Base-by-base conservation (phyloP, 2,888 invertebrate species). In the Melanargia galathea region DNA sequence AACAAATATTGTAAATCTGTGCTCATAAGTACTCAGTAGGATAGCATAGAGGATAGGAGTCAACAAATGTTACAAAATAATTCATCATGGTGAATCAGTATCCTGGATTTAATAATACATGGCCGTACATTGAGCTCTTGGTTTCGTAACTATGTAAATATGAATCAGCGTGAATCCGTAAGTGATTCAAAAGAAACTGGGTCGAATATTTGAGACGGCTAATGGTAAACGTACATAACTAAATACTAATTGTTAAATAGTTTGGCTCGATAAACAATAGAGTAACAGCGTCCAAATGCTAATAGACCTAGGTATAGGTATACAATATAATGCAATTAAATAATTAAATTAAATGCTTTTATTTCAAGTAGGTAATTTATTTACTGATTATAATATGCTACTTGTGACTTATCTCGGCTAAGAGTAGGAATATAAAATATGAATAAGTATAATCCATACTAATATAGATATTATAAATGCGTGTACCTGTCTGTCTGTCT, bases 121-220 rank as follows among this genome's bases (percentile, higher is more conserved):
- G 52, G 20, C 30, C 35, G 16, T 16, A 26, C 22, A 24, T 26
- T 43, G 24, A 16, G n/a, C 24, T 54, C n/a, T 26, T 22, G 26
- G 60, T 62, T 67, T 64, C 54, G 64, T 64, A 62, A 64, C 33
- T 40, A 60, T 62, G 56, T 56, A 67, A 64, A 64, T 60, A 65
- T 60, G 60, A 49, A 65, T 52, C 56, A 45, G 40, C 38, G 33
- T 60, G 60, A 62, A 49, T 67, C 67, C 62, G 45, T 54, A 38
- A 65, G 56, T 66, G 66, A 64, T 62, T 65, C 67, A 67, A 6
- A 48, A 24, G 18, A 55, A 49, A 65, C 46, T 60, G 33, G 65
- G 65, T 55, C 60, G 38, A 40, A 63, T 55, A 60, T 65, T 60
- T 35, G 52, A 33, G 48, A 55, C 45, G 11, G 13, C 24, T 60